These are phyloP conservation scores for Pherbina coryleti DNA, from an alignment of 2,888 invertebrate species.

Conservation along the genomic window DNA sequence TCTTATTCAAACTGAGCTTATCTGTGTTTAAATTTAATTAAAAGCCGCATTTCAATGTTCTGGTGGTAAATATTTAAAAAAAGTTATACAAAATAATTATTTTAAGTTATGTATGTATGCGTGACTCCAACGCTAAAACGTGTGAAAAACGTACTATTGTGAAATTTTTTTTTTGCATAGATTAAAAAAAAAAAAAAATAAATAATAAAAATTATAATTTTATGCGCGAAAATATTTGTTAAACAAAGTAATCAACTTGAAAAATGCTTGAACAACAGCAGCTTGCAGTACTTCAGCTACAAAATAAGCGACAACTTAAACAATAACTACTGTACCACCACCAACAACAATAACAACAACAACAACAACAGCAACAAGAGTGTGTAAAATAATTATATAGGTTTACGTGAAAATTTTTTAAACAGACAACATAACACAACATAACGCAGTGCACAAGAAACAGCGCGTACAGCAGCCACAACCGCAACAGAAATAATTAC, in stretches of 20 bases:
- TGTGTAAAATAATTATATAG: too few relatives aligned
- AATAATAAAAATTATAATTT: background rate
- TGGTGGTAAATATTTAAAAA: background rate
- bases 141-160: background rate
- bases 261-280: conserved; percentile 37
- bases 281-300: conserved; percentile 10
- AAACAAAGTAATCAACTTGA: conserved; percentile 25
- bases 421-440: background rate
- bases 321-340: conserved; percentile 29
- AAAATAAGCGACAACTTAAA: conserved; percentile 17
- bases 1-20: background rate
- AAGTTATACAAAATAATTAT: background rate
- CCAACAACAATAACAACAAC: conserved; percentile 28
- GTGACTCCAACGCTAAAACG: background rate
- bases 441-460: background rate
- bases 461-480: conserved; percentile 17
- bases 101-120: background rate
- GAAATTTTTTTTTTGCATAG: background rate
- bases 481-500: conserved; percentile 16
- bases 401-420: background rate
- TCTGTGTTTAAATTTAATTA: too few relatives aligned
- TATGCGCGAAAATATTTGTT: conserved; percentile 33
- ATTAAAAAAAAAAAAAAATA: background rate
- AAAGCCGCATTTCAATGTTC: background rate
- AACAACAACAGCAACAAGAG: conserved; percentile 23